Percentiles rank a stretch among this genome's conserved stretches.
phyloP scores from a whole-genome alignment of 1,140 invertebrate species.

The Musca domestica region DNA sequence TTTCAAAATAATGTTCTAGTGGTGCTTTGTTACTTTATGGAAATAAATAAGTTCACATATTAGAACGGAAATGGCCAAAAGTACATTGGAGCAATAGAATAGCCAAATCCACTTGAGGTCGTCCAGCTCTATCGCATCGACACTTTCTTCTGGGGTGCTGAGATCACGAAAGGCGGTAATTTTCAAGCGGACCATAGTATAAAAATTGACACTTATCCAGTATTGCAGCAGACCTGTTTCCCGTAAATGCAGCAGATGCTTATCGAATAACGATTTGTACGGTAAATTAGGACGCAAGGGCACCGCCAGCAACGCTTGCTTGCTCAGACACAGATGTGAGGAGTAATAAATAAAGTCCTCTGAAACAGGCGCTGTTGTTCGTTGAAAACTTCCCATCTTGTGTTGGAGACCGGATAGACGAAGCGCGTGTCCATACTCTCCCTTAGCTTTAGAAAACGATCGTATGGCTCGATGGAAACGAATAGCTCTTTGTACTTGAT shows the following conservation, averaged over 20 bases:
- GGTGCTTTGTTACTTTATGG: too few species aligned
- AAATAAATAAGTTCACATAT: too few species aligned
- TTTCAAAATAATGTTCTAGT: too few species aligned
- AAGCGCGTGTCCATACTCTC: background rate
- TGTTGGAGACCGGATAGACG: conserved; percentile 1
- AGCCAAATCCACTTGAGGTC: conserved; percentile 11
- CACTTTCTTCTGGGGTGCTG: background rate
- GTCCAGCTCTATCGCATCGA: background rate
- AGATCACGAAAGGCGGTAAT: background rate
- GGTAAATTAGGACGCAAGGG: background rate
- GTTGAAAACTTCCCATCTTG: background rate
- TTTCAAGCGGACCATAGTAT: conserved; percentile 7
- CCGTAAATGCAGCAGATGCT: background rate
- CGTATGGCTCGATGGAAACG: background rate
- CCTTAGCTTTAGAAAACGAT: background rate
- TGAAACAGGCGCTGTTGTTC: conserved; percentile 6
- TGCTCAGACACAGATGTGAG: background rate
- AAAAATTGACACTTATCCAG: conserved; percentile 1
- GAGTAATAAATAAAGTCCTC: conserved; percentile 15
- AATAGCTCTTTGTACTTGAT: background rate
- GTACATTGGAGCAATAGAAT: too few species aligned
- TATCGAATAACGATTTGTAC: background rate
- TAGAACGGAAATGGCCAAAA: too few species aligned
- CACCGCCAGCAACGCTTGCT: background rate
- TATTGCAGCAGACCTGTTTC: conserved; percentile 7